Evolutionary conservation across 2,888 invertebrate species (phyloP), one percentile per base, ranked within the genome.

Genomic region (Sepioteuthis lessoniana): DNA sequence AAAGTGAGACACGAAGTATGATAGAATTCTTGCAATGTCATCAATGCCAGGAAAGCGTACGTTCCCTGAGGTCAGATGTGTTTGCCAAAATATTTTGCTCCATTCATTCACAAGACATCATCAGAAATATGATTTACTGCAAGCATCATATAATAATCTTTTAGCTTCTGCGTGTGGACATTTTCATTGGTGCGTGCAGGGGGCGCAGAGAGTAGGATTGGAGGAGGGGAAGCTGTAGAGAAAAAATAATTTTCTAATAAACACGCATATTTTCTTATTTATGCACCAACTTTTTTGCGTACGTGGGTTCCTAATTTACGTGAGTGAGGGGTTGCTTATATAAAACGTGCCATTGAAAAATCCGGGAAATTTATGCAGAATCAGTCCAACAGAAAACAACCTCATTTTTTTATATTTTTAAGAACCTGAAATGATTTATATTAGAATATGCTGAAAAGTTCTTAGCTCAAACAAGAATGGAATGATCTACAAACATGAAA

Each of bases 61-160:
- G n/a, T 35, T 76, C 76, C 76, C 76, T 35, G 76, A 35, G 76
- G 76, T 76, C 76, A 76, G 16, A 76, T 13, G 16, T n/a, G 16
- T n/a, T 76, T 76, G 76, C 76, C 76, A 76, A 35, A 76, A 76
- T n/a, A 76, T 76, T 76, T 76, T 76, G n/a, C 76, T 35, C 76
- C 76, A n/a, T 35, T 76, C 76, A 76, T 76, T 76, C 76, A 60
- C 60, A 60, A 60, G 60, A 60, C 31, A n/a, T 76, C 76, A 76
- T 76, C 76, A 76, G 76, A 76, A n/a, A 76, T 76, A 76, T 76
- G 76, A 76, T 76, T 76, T 76, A 76, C 76, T 76, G 76, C n/a
- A 76, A 16, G n/a, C 76, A 76, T n/a, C 76, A n/a, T 5, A 55
- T 55, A 55, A 55, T 76, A 10, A n/a, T 76, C 31, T 60, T 60